Percentiles rank a stretch among this genome's conserved stretches.
These are phyloP conservation scores for Poecilia latipinna DNA, from an alignment of 2,113 vertebrate genomes.

Conservation along the genomic window DNA sequence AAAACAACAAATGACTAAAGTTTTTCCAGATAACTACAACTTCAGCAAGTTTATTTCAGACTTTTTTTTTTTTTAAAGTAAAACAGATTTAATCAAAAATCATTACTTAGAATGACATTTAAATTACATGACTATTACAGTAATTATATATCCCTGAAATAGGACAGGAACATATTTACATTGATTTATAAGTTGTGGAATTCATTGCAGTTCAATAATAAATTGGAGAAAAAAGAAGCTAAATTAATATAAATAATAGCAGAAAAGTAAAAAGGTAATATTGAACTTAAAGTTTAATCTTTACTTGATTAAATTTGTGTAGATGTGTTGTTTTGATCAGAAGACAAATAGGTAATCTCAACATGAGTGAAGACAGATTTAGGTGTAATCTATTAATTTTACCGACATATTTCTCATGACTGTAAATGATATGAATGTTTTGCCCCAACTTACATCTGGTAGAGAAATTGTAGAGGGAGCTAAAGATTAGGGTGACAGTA, in stretches of 20 bases:
- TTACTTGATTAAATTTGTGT: not conserved
- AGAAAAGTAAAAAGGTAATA: not conserved
- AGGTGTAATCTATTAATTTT: not conserved
- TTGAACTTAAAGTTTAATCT: not conserved
- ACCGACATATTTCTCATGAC: not conserved
- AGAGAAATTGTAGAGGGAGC: not conserved
- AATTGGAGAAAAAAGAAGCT: not conserved
- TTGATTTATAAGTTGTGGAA: not conserved
- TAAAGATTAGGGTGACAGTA: not conserved
- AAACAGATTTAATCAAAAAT: constrained; percentile 34
- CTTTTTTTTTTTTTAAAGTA: not conserved
- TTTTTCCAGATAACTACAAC: constrained; percentile 4
- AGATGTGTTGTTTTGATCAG: not conserved
- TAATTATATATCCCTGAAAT: constrained; percentile 4
- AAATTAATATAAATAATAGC: not conserved
- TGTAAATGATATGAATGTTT: not conserved
- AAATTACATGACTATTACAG: constrained; percentile 52
- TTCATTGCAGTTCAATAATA: not conserved
- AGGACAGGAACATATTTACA: constrained; percentile 30
- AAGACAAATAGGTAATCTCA: not conserved
- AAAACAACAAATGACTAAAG: constrained; percentile 16
- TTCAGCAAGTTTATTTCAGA: constrained; percentile 9
- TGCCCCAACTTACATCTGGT: not conserved
- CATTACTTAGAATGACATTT: constrained; percentile 26
- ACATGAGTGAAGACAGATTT: not conserved